Evolutionary conservation across 2,888 invertebrate genomes (phyloP).

Genomic region (Aphodius granarius): DNA sequence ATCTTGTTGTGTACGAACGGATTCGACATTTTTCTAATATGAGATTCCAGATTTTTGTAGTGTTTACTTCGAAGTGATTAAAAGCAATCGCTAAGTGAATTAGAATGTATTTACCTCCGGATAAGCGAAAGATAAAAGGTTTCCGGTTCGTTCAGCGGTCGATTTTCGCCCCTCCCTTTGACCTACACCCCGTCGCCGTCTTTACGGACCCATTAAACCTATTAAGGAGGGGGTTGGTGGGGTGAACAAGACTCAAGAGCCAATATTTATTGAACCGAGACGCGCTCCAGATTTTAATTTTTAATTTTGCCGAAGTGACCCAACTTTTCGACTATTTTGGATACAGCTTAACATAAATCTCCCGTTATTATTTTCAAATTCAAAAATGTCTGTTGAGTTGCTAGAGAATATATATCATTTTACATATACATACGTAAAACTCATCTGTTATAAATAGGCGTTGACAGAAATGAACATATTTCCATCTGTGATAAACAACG

Average conservation of each 20-base stretch:
- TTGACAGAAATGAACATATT: too few species aligned
- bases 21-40: too few species aligned
- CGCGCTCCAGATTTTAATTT: slow-evolving; percentile 5
- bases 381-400: background rate
- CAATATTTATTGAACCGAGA: slow-evolving; percentile 6
- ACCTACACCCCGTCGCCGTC: background rate
- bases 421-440: too few species aligned
- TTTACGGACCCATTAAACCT: slow-evolving; percentile 13
- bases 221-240: too few species aligned
- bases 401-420: background rate
- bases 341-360: background rate
- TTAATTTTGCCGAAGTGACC: background rate
- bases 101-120: slow-evolving; percentile 12
- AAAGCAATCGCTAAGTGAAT: slow-evolving; percentile 6
- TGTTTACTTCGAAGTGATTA: slow-evolving; percentile 1
- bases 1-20: too few species aligned
- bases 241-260: slow-evolving; percentile 3
- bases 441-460: too few species aligned
- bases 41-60: too few species aligned
- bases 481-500: too few species aligned
- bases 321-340: background rate
- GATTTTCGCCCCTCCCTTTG: background rate
- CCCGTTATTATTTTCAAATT: background rate
- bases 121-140: slow-evolving; percentile 11
- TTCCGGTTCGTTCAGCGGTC: slow-evolving; percentile 2